Percentiles rank a stretch among this genome's conserved stretches.
phyloP scores from a whole-genome alignment of 2,888 invertebrate genomes.

The Diaphora mendica region DNA sequence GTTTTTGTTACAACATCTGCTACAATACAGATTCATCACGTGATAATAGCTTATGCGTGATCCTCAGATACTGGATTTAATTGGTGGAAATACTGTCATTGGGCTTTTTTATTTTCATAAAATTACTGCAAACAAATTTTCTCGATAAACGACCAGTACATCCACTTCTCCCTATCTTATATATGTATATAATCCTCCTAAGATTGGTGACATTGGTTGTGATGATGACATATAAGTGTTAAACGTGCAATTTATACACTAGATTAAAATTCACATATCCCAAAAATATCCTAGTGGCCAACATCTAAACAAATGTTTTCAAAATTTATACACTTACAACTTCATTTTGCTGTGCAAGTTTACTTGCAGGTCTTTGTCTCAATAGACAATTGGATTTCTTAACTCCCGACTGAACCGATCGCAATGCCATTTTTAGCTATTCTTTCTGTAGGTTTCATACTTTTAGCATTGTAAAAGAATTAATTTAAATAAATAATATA shows the following conservation, averaged over 20 bases:
- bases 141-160: background rate
- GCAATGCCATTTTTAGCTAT: constrained; percentile 3
- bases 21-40: constrained; percentile 67
- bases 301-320: background rate
- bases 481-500: too few species aligned
- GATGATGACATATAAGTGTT: background rate
- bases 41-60: constrained; percentile 35
- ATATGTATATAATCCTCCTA: background rate
- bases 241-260: background rate
- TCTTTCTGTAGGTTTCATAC: background rate
- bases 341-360: constrained; percentile 31
- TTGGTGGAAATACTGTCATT: background rate
- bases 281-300: background rate
- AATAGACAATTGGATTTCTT: constrained; percentile 32
- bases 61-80: background rate
- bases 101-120: background rate
- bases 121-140: background rate
- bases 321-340: constrained; percentile 5
- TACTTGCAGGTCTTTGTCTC: constrained; percentile 21
- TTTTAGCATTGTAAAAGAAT: too few species aligned
- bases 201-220: background rate
- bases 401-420: constrained; percentile 10
- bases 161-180: background rate
- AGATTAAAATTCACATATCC: background rate
- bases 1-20: constrained; percentile 68